Base-by-base conservation (phyloP, 2,888 invertebrate genomes). In the Gisinianus flammeolus region DNA sequence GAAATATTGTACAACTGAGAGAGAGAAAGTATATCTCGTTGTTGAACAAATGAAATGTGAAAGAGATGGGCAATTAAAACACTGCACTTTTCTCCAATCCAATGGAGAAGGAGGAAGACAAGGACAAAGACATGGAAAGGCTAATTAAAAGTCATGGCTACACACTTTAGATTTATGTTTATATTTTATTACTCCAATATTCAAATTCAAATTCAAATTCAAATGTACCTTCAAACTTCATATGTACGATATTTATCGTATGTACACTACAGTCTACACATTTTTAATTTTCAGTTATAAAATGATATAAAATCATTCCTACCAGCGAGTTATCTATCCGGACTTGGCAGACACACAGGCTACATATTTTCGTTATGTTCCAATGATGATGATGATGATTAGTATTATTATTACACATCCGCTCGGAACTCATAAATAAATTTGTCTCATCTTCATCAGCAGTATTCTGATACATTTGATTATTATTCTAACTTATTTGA, bases 111-210 rank as follows among this genome's bases (percentile, higher is more conserved):
- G 22, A 12, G n/a, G n/a, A n/a, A n/a, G n/a, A n/a, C n/a, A n/a
- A n/a, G n/a, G n/a, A n/a, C n/a, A n/a, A n/a, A n/a, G n/a, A n/a
- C n/a, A n/a, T n/a, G n/a, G n/a, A n/a, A 54, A 54, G 54, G 54
- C 54, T 16, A 54, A 54, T 54, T 54, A 54, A 54, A 54, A 54
- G 54, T 54, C 54, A 54, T 54, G 19, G 54, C 44, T 44, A 44
- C 6, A 58, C 19, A 6, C 12, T 44, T 44, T 16, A 44, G 12
- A 44, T 44, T 44, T 19, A 44, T 44, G 44, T 16, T 44, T 44
- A 19, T 44, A 12, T 44, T 44, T 44, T 44, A 44, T 1, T 44
- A 16, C 19, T 44, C 44, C 44, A 2, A 16, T 44, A 44, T 44
- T 35, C 12, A 35, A n/a, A n/a, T n/a, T n/a, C n/a, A n/a, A n/a